These are phyloP conservation scores for Dryococelus australis DNA, from an alignment of 2,888 invertebrate genomes.

Conservation along the genomic window DNA sequence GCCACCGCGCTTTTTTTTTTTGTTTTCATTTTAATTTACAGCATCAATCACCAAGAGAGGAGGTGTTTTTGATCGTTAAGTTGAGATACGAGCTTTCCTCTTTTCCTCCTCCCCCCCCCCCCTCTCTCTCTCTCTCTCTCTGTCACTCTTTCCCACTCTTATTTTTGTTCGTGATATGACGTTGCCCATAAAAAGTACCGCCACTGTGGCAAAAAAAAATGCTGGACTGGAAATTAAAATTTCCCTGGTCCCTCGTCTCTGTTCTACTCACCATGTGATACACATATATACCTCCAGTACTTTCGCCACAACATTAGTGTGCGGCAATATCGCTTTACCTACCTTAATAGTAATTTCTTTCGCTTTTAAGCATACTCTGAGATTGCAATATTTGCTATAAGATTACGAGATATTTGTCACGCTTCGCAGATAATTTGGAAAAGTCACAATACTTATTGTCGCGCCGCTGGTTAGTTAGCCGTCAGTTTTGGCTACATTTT, in stretches of 20 bases:
- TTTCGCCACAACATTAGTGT: too few relatives aligned
- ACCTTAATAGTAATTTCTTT: too few relatives aligned
- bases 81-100: not conserved
- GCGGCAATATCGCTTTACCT: too few relatives aligned
- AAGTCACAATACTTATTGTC: too few relatives aligned
- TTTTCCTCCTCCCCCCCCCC: not conserved
- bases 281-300: too few relatives aligned
- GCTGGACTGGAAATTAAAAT: not conserved
- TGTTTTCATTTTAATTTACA: slow-evolving; percentile 16
- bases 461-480: too few relatives aligned
- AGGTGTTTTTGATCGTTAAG: slow-evolving; percentile 16
- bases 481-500: too few relatives aligned
- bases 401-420: too few relatives aligned
- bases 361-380: too few relatives aligned
- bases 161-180: not conserved
- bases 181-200: not conserved
- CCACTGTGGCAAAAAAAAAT: not conserved
- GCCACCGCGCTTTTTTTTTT: not conserved
- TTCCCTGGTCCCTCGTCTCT: not conserved
- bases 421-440: too few relatives aligned
- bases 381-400: too few relatives aligned
- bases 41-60: slow-evolving; percentile 1
- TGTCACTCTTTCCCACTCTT: not conserved
- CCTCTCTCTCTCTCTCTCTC: not conserved
- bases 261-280: too few relatives aligned